Evolutionary conservation across 1,140 invertebrate species (phyloP).

Genomic region (Arion vulgaris): DNA sequence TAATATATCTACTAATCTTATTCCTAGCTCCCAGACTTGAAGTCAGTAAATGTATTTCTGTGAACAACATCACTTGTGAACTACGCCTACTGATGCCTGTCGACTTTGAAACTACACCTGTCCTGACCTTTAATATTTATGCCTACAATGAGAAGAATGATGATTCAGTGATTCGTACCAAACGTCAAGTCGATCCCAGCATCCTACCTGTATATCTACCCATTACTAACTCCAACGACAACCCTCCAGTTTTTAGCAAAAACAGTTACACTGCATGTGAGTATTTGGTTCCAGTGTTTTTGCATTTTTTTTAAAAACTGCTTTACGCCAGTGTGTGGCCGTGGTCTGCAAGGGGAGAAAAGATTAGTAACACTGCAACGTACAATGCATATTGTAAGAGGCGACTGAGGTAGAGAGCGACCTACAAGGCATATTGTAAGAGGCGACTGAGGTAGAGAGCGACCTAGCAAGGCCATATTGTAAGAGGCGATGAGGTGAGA

Average conservation of each 20-base stretch:
- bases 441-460: too few relatives aligned
- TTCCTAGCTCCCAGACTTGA: neutral
- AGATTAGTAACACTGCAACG: too few relatives aligned
- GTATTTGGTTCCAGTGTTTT: conserved; percentile 39
- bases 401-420: too few relatives aligned
- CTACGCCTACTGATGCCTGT: conserved; percentile 44
- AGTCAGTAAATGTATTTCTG: conserved; percentile 16
- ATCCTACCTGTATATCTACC: conserved; percentile 53
- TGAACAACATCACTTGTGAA: conserved; percentile 48
- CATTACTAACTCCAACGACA: conserved; percentile 59
- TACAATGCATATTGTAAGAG: too few relatives aligned
- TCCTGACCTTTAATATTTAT: conserved; percentile 51
- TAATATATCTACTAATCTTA: neutral
- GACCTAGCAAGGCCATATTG: too few relatives aligned
- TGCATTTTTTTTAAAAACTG: too few relatives aligned
- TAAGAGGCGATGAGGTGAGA: too few relatives aligned
- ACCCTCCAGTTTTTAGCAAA: conserved; percentile 56
- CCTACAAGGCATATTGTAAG: too few relatives aligned
- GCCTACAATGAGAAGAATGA: conserved; percentile 62
- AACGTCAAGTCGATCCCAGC: conserved; percentile 53
- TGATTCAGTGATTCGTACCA: conserved; percentile 55
- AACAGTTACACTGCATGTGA: conserved; percentile 60
- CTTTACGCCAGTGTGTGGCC: too few relatives aligned
- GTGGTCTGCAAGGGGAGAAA: too few relatives aligned
- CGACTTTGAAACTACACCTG: conserved; percentile 50